Conservation (phyloP, 2,797 vertebrate genomes). For the Gymnocypris eckloni region DNA sequence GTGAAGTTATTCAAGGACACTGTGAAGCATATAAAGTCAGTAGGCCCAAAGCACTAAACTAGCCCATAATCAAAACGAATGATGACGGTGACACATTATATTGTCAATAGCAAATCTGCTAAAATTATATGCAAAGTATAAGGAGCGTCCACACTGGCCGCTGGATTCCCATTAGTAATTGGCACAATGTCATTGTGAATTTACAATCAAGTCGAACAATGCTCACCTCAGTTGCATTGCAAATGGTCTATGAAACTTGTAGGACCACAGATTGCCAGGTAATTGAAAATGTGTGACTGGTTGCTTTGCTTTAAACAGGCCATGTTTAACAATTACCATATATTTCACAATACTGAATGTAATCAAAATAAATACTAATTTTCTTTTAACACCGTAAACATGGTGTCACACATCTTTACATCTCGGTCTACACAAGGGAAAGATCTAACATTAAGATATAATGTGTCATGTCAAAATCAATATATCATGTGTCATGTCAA, state of each 20-base stretch:
- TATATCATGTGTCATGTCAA: neutral
- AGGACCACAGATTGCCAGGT: neutral
- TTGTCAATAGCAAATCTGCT: neutral
- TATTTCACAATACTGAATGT: neutral
- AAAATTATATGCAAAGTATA: neutral
- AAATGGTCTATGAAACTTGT: neutral
- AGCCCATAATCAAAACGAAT: neutral
- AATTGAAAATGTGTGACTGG: neutral
- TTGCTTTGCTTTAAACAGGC: neutral
- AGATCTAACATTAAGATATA: neutral
- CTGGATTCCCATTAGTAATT: neutral
- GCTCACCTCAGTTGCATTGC: neutral
- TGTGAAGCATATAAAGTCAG: neutral
- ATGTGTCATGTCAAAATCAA: neutral
- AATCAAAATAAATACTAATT: neutral
- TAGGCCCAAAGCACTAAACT: neutral
- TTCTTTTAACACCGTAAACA: neutral
- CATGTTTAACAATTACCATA: neutral
- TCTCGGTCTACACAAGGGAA: neutral
- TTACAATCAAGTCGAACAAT: neutral
- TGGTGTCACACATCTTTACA: neutral
- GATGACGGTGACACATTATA: neutral
- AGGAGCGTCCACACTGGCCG: neutral
- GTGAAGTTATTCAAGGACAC: neutral
- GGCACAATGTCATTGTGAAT: neutral